Conservation (phyloP, 2,113 vertebrate species). For the Megaceryle torquata region DNA sequence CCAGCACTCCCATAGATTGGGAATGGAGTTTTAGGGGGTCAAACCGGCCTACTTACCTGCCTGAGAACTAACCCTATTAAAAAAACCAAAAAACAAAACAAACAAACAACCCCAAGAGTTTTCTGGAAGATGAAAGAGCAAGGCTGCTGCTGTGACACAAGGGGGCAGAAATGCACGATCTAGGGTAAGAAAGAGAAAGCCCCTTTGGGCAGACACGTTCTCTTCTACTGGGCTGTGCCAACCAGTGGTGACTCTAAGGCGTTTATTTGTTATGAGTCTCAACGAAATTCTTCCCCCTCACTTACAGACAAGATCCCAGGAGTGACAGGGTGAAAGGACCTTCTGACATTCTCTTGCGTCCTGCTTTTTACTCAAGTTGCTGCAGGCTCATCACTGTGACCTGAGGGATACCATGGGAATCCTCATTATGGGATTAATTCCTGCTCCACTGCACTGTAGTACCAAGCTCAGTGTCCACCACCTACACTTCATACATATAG, state of each 20-base stretch:
- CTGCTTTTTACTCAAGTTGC: background rate
- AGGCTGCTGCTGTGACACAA: constrained; percentile 3
- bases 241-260: background rate
- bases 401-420: background rate
- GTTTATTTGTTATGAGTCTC: background rate
- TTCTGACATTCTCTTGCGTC: background rate
- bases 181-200: background rate
- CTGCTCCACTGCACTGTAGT: background rate
- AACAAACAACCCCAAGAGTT: background rate
- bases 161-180: constrained; percentile 11
- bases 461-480: background rate
- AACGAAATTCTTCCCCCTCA: background rate
- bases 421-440: accelerated
- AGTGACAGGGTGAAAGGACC: background rate
- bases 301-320: background rate
- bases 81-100: background rate
- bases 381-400: background rate
- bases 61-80: background rate
- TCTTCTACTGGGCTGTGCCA: background rate
- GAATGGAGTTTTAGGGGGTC: background rate
- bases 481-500: background rate
- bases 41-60: background rate
- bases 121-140: background rate
- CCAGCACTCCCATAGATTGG: background rate
- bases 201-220: background rate